Percentiles rank a stretch among this genome's conserved stretches.
These are phyloP conservation scores for Syngnathus acus DNA, from an alignment of 2,797 vertebrate genomes.

Conservation along the genomic window DNA sequence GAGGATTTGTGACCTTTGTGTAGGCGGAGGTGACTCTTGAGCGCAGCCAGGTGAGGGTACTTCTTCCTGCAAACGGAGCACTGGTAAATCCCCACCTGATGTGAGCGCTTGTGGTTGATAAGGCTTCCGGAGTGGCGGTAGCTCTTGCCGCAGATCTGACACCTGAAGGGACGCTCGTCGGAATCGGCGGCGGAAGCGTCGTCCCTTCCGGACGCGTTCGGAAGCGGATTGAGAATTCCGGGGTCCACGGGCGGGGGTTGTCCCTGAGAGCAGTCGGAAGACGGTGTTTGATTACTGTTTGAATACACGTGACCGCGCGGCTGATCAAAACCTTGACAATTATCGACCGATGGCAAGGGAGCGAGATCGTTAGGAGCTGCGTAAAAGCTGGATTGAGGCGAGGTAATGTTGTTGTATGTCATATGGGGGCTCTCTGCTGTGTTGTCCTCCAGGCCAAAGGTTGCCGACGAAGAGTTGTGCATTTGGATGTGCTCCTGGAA, in stretches of 20 bases:
- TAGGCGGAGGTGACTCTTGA: slow-evolving; percentile 84
- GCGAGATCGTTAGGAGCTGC: slow-evolving; percentile 56
- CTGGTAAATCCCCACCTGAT: slow-evolving; percentile 81
- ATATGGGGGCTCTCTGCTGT: slow-evolving; percentile 55
- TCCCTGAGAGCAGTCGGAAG: slow-evolving; percentile 58
- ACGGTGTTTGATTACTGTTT: slow-evolving; percentile 59
- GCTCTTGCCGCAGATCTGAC: slow-evolving; percentile 78
- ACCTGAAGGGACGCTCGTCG: slow-evolving; percentile 78
- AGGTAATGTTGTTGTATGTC: slow-evolving; percentile 65
- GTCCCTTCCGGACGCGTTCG: slow-evolving; percentile 36
- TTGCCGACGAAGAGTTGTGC: slow-evolving; percentile 71
- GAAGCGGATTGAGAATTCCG: slow-evolving; percentile 30
- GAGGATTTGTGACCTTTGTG: slow-evolving; percentile 71
- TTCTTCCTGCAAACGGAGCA: slow-evolving; percentile 83
- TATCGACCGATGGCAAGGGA: slow-evolving; percentile 51
- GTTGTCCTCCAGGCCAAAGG: slow-evolving; percentile 57
- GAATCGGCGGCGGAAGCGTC: slow-evolving; percentile 42
- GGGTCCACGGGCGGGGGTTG: slow-evolving; percentile 36
- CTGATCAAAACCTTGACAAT: slow-evolving; percentile 53
- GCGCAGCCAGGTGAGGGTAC: slow-evolving; percentile 80
- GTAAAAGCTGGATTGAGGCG: slow-evolving; percentile 62
- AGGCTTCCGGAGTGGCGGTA: slow-evolving; percentile 88
- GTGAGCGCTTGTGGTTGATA: slow-evolving; percentile 88
- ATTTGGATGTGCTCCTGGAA: slow-evolving; percentile 75
- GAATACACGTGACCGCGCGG: slow-evolving; percentile 57